Percentiles rank a stretch among this genome's conserved stretches.
These are phyloP conservation scores for Scomber scombrus DNA, from an alignment of 2,113 vertebrate genomes.

Conservation along the genomic window DNA sequence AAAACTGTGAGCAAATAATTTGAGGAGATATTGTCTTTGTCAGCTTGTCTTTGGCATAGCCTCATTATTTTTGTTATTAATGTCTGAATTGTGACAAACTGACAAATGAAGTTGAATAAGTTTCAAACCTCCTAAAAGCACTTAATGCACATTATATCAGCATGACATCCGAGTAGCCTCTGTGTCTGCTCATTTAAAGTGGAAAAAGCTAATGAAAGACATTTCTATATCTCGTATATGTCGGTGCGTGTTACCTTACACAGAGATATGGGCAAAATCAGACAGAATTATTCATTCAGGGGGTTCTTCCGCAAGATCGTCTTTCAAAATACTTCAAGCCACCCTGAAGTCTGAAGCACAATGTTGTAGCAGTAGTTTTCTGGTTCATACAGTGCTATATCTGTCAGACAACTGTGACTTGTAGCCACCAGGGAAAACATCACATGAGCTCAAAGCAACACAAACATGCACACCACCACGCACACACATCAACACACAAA, in stretches of 20 bases:
- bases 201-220: background rate
- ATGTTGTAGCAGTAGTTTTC: conserved; percentile 17
- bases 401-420: conserved; percentile 42
- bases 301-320: conserved; percentile 20
- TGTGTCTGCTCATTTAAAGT: background rate
- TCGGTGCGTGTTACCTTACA: conserved; percentile 34
- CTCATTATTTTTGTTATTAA: conserved; percentile 17
- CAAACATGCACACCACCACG: conserved; percentile 20
- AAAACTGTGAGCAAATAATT: background rate
- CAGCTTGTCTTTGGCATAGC: background rate
- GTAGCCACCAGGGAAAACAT: conserved; percentile 57
- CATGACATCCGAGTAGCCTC: conserved; percentile 14
- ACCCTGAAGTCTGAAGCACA: conserved; percentile 29
- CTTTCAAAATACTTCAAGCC: conserved; percentile 36
- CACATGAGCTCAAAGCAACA: conserved; percentile 39
- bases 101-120: conserved; percentile 11
- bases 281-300: conserved; percentile 66
- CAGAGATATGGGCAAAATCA: conserved; percentile 22
- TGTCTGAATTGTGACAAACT: conserved; percentile 15
- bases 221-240: conserved; percentile 16
- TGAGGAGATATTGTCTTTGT: conserved; percentile 11
- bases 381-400: conserved; percentile 10
- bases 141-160: background rate
- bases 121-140: conserved; percentile 1
- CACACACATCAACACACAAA: conserved; percentile 1